Evolutionary conservation across 2,888 invertebrate genomes (phyloP), one percentile per base, ranked within the genome.

Genomic region (Rhagonycha fulva): DNA sequence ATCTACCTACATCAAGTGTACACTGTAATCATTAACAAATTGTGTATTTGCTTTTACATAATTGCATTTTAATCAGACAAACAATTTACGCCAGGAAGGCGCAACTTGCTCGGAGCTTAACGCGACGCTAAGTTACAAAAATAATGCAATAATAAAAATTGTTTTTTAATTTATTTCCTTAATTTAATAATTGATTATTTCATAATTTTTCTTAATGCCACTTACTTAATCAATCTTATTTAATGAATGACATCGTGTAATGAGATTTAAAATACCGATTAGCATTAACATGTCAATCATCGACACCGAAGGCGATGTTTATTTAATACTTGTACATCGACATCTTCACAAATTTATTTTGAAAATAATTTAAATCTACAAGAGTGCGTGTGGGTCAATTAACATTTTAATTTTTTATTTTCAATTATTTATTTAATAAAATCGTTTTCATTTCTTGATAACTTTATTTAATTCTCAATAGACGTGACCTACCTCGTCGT

Each of bases 251-350:
- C 47, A 47, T 47, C n/a, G n/a, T 5, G n/a, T 47, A 47, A 47
- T 47, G 47, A 47, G 47, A 47, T 47, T 47, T 47, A 47, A 47
- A 66, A 19, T 24, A 66, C 9, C 26, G 63, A 66, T 66, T 66
- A 66, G 63, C 24, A 66, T 66, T 66, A 66, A 66, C 14, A 11
- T 66, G 63, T 66, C 63, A 66, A 66, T 66, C 63, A 66, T 12
- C 23, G 0, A n/a, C 26, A 23, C 23, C 19, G n/a, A 66, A n/a
- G 24, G 63, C 14, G 23, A 66, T 66, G 63, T 66, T 66, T 66
- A 66, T 66, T 66, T 66, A 66, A 26, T 66, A 66, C 63, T 66
- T 66, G 63, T 66, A 24, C 23, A 66, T 66, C 26, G 63, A 66
- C 63, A 66, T 66, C 63, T 66, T 19, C 24, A 7, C 7, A 62